Conservation (phyloP, 1,140 invertebrate genomes). For the Melipona quadrifasciata region DNA sequence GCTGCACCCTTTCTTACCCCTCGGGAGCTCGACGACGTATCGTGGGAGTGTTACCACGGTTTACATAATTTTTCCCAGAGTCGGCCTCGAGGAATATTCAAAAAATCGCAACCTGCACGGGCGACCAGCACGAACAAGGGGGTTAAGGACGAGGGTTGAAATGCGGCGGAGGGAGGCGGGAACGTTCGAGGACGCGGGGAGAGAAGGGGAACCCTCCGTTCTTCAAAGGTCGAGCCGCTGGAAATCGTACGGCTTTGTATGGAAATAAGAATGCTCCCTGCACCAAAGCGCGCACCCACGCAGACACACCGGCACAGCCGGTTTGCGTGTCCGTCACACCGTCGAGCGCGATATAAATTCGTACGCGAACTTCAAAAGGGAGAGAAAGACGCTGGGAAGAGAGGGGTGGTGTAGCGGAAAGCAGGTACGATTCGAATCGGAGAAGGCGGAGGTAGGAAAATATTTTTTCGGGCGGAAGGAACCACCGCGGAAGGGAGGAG, state of each 20-base stretch:
- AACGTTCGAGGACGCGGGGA: background rate
- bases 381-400: slow-evolving; percentile 25
- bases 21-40: slow-evolving; percentile 24
- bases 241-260: slow-evolving; percentile 74
- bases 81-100: slow-evolving; percentile 54
- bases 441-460: slow-evolving; percentile 54
- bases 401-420: background rate
- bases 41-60: slow-evolving; percentile 70
- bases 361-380: slow-evolving; percentile 69
- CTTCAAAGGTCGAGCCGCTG: slow-evolving; percentile 71
- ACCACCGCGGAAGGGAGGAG: slow-evolving; percentile 43
- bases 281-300: slow-evolving; percentile 54
- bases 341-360: slow-evolving; percentile 58
- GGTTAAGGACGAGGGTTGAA: background rate
- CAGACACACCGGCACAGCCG: background rate
- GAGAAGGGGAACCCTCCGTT: slow-evolving; percentile 56
- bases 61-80: slow-evolving; percentile 80
- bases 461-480: slow-evolving; percentile 72
- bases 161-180: background rate
- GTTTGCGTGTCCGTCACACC: slow-evolving; percentile 46
- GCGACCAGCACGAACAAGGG: slow-evolving; percentile 7
- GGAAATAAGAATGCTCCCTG: slow-evolving; percentile 73
- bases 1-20: slow-evolving; percentile 32
- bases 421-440: slow-evolving; percentile 57
- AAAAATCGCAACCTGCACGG: slow-evolving; percentile 72